Evolutionary conservation across 2,797 vertebrate species (phyloP), one percentile per base, ranked within the genome.

Genomic region (Mastacembelus armatus): DNA sequence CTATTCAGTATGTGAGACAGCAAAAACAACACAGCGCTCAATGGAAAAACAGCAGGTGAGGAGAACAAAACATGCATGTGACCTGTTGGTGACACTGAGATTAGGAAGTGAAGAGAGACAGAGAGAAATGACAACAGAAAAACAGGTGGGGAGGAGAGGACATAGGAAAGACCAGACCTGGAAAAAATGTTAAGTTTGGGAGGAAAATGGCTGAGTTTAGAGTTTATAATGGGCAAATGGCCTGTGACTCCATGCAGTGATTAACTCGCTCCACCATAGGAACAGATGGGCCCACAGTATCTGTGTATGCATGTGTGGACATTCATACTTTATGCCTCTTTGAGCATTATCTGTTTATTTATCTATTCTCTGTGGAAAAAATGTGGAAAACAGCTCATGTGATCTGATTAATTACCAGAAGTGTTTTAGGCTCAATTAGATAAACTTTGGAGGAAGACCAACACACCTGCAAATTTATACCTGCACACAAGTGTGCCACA

Each of bases 241-340:
- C 76, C 85, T 81, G 74, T 63, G 83, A 87, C 79, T 89, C 80
- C 90, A 90, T 77, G 87, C 87, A 81, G 91, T 89, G 92, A 92
- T 92, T 91, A 92, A 92, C 86, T 87, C 70, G 44, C 81, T 86
- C 89, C 68, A 85, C 90, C 92, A 90, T 91, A 89, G 86, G 89
- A 92, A 83, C 93, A 94, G 93, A 94, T 93, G 92, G 93, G 83
- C 78, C 70, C 72, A 80, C 86, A 77, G 84, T 84, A 76, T 80
- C 69, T 88, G 84, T 80, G 88, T 81, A 60, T 81, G 83, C 71
- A 80, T 74, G 86, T 86, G 80, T 78, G 84, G 83, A 72, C 58
- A 18, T 78, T 79, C 78, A 84, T 76, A 81, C 81, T 84, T 86
- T 70, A 83, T 81, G 88, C 80, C 73, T 87, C 52, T 68, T 77